A percentile compares a stretch with the other conserved stretches of the same genome.
phyloP scores from a whole-genome alignment of 2,113 vertebrate species.

The Puffinus mauretanicus region DNA sequence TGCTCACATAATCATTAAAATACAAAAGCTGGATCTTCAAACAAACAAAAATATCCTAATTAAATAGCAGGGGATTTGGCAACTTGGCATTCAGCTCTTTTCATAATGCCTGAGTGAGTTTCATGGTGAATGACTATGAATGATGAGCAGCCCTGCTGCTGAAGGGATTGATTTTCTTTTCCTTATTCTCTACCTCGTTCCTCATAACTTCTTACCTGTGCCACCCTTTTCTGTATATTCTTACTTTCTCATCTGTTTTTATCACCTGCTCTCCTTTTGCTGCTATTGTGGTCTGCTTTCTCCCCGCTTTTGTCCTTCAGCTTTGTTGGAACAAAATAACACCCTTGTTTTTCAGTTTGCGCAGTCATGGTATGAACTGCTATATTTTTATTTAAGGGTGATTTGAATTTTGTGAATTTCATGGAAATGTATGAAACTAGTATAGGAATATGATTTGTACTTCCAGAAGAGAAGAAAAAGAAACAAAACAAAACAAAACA shows the following conservation, averaged over 20 bases:
- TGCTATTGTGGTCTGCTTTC: neutral
- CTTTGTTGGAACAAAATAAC: neutral
- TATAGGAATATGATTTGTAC: neutral
- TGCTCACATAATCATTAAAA: slow-evolving; percentile 35
- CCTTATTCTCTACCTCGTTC: neutral
- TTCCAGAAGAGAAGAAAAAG: neutral
- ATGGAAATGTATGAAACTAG: neutral
- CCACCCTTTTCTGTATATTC: neutral
- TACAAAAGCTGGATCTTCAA: slow-evolving; percentile 19
- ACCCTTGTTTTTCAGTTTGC: neutral
- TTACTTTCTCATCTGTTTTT: neutral
- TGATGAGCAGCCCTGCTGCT: neutral
- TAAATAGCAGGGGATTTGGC: slow-evolving; percentile 42
- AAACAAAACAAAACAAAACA: neutral
- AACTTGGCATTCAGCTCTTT: slow-evolving; percentile 1
- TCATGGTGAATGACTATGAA: slow-evolving; percentile 50
- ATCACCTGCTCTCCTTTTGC: neutral
- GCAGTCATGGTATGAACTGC: neutral
- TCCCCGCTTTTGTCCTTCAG: neutral
- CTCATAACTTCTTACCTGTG: neutral
- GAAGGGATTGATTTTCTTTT: slow-evolving; percentile 30
- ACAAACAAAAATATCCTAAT: slow-evolving; percentile 18
- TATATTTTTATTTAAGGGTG: neutral
- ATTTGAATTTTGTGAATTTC: neutral
- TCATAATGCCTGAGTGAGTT: slow-evolving; percentile 22